Conservation (phyloP, 2,888 invertebrate genomes). For the Temnothorax unifasciatus region DNA sequence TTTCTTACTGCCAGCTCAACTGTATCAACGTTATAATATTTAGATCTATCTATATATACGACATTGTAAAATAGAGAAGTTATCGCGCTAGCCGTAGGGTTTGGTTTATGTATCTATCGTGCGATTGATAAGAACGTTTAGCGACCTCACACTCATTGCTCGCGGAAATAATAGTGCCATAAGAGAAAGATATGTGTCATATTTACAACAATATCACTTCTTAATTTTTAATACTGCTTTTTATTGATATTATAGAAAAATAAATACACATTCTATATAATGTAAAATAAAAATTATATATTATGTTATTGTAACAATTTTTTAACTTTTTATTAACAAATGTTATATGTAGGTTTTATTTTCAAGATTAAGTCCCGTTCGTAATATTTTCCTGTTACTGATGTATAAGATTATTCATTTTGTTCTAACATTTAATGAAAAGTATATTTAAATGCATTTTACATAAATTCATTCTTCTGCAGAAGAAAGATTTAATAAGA, state of each 20-base stretch:
- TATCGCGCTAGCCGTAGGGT: not conserved
- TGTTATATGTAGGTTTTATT: not conserved
- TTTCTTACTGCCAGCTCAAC: not conserved
- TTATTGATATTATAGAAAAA: not conserved
- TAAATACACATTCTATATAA: not conserved
- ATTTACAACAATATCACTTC: not conserved
- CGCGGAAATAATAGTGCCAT: not conserved
- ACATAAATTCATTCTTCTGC: not conserved
- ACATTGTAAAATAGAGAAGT: not conserved
- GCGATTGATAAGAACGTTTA: constrained; percentile 31
- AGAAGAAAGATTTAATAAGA: not conserved
- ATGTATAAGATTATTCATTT: not conserved
- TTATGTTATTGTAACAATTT: not conserved
- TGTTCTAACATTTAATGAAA: not conserved
- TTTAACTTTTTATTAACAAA: not conserved
- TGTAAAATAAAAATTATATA: not conserved
- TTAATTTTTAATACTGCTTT: not conserved
- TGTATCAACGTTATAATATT: constrained; percentile 13
- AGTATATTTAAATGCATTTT: not conserved
- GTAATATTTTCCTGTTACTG: not conserved
- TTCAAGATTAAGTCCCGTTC: not conserved
- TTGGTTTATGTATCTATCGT: not conserved
- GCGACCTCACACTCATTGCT: not conserved
- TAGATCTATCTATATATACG: not conserved
- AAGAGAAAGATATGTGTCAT: not conserved